These are phyloP conservation scores for Drosophila setifemur DNA, from an alignment of 1,140 invertebrate genomes.

Conservation along the genomic window DNA sequence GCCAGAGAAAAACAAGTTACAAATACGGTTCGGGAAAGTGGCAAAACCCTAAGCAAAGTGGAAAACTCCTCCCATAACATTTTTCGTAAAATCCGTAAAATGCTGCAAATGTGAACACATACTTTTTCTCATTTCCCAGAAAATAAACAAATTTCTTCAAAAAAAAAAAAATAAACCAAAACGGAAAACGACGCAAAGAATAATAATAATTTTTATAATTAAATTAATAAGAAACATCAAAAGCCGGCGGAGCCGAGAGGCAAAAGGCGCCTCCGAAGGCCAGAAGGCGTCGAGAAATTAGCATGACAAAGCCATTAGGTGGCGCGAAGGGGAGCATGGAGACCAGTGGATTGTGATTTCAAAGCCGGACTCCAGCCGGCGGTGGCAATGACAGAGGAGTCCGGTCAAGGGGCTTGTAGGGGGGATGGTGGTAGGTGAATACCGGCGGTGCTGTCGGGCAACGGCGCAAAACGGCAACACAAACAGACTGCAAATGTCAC, in stretches of 20 bases:
- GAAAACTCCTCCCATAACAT: slow-evolving; percentile 6
- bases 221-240: slow-evolving; percentile 57
- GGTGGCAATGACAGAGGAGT: slow-evolving; percentile 55
- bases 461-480: slow-evolving; percentile 15
- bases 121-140: slow-evolving; percentile 40
- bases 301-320: slow-evolving; percentile 75
- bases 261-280: slow-evolving; percentile 53
- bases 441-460: neutral
- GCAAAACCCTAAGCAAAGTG: slow-evolving; percentile 6
- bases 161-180: slow-evolving; percentile 22
- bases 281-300: slow-evolving; percentile 73
- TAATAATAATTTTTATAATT: slow-evolving; percentile 60
- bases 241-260: slow-evolving; percentile 1
- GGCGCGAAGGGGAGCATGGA: slow-evolving; percentile 27
- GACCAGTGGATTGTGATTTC: slow-evolving; percentile 61
- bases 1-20: neutral
- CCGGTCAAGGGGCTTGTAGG: slow-evolving; percentile 18
- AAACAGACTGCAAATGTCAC: slow-evolving; percentile 64
- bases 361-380: slow-evolving; percentile 44
- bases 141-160: slow-evolving; percentile 11
- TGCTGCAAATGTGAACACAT: slow-evolving; percentile 47
- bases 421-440: neutral
- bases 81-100: slow-evolving; percentile 39
- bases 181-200: neutral
- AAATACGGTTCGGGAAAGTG: neutral